Percentiles rank a stretch among this genome's conserved stretches.
Conservation (phyloP, 2,888 invertebrate genomes). For the Ophioninae sp. region DNA sequence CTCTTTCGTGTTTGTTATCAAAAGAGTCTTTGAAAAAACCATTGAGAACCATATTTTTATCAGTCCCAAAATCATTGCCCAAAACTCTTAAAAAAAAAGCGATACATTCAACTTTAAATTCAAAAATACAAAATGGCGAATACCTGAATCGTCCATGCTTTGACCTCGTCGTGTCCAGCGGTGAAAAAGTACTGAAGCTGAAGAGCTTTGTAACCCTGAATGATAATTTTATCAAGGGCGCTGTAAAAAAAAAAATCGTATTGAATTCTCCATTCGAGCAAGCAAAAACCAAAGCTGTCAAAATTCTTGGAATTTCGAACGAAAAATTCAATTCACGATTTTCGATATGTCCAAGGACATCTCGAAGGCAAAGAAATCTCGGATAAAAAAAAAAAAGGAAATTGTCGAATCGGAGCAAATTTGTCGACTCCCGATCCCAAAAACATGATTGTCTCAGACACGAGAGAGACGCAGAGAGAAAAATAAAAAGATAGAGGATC, state of each 20-base stretch:
- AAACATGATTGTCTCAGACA: slow-evolving; percentile 77
- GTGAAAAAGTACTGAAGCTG: slow-evolving; percentile 99
- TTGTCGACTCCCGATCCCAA: slow-evolving; percentile 65
- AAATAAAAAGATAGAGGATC: slow-evolving; percentile 64
- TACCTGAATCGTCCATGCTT: slow-evolving; percentile 99
- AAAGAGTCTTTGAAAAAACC: too few species aligned
- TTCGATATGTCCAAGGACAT: slow-evolving; percentile 60
- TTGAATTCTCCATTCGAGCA: neutral
- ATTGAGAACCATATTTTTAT: too few species aligned
- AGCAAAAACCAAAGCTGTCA: neutral
- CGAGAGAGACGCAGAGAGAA: slow-evolving; percentile 61
- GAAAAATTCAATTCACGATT: slow-evolving; percentile 25
- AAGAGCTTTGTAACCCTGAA: slow-evolving; percentile 97
- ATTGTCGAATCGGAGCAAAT: slow-evolving; percentile 69
- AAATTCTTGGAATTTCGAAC: slow-evolving; percentile 10
- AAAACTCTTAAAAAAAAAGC: too few species aligned
- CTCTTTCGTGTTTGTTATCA: too few species aligned
- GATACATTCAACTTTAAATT: neutral
- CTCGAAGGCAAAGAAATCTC: slow-evolving; percentile 5
- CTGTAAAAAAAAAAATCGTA: slow-evolving; percentile 82
- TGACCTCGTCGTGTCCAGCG: slow-evolving; percentile 98
- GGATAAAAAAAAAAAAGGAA: slow-evolving; percentile 59
- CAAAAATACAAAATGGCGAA: slow-evolving; percentile 6
- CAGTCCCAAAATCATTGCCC: too few species aligned
- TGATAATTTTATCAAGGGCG: slow-evolving; percentile 97